Conservation (phyloP, 2,797 vertebrate genomes). For the Pangasius sanitwongsei region DNA sequence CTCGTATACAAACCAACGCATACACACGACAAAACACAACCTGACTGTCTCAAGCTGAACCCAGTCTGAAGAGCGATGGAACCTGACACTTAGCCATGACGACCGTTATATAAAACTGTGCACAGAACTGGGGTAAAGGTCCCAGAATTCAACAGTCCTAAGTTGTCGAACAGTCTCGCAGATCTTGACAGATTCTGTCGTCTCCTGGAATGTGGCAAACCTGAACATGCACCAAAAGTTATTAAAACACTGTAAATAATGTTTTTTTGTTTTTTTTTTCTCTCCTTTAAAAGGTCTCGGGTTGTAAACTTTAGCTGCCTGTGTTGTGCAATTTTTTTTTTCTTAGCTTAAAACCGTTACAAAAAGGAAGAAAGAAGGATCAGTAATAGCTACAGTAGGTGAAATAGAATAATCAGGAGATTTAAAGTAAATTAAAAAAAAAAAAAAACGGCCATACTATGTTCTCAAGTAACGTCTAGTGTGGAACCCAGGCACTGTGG, state of each 20-base stretch:
- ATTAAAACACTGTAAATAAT: constrained; percentile 47
- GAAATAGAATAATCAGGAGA: constrained; percentile 28
- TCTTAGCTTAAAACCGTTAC: constrained; percentile 44
- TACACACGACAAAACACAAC: constrained; percentile 58
- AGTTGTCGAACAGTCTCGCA: constrained; percentile 61
- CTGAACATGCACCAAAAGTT: constrained; percentile 62
- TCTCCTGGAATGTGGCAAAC: constrained; percentile 73
- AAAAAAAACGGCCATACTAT: constrained; percentile 62
- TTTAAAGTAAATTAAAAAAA: background rate
- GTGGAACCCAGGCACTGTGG: constrained; percentile 59
- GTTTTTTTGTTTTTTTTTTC: constrained; percentile 50
- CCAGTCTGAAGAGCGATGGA: constrained; percentile 28
- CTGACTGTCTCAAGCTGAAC: constrained; percentile 47
- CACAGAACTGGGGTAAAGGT: background rate
- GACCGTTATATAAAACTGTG: constrained; percentile 44
- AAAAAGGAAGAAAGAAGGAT: constrained; percentile 17
- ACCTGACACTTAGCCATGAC: constrained; percentile 45
- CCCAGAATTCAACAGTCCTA: constrained; percentile 58
- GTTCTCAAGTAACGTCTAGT: constrained; percentile 57
- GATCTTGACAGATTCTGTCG: constrained; percentile 48
- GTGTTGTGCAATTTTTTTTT: constrained; percentile 61
- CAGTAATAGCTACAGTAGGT: constrained; percentile 45
- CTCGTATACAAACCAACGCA: constrained; percentile 49
- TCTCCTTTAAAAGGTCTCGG: background rate
- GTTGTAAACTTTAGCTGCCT: constrained; percentile 68